phyloP scores from a whole-genome alignment of 2,888 invertebrate genomes.

The Allolobophora icterica region DNA sequence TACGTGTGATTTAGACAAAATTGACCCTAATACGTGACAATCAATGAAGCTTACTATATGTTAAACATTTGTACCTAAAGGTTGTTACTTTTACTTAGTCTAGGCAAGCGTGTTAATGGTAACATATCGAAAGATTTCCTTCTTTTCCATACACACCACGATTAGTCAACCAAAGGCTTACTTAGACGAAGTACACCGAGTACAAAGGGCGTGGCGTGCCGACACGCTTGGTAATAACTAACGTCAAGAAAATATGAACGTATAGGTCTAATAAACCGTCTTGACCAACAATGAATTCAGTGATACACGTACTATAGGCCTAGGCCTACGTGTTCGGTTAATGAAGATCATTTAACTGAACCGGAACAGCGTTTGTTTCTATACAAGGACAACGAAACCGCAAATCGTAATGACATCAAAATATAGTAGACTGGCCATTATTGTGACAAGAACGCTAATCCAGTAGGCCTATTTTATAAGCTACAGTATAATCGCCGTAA shows the following conservation, averaged over 20 bases:
- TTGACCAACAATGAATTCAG: too few species aligned
- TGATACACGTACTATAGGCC: too few species aligned
- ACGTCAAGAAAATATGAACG: background rate
- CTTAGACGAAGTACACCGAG: background rate
- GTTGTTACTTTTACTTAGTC: background rate
- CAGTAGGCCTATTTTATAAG: too few species aligned
- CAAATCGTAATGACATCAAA: too few species aligned
- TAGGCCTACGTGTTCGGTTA: too few species aligned
- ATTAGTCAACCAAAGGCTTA: background rate
- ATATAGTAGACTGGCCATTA: too few species aligned
- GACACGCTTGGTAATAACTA: background rate
- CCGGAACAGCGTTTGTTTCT: too few species aligned
- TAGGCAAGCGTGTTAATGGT: background rate
- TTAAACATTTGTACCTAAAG: background rate
- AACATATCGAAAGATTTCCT: background rate
- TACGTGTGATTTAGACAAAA: background rate
- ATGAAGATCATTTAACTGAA: too few species aligned
- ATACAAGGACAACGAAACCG: too few species aligned
- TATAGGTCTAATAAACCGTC: background rate
- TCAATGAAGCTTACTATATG: background rate
- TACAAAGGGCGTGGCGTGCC: background rate
- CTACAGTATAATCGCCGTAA: too few species aligned
- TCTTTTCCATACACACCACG: background rate
- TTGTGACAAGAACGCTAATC: too few species aligned
- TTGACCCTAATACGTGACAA: background rate